Conservation (phyloP, 1,140 invertebrate species). For the Drosophila nannoptera region DNA sequence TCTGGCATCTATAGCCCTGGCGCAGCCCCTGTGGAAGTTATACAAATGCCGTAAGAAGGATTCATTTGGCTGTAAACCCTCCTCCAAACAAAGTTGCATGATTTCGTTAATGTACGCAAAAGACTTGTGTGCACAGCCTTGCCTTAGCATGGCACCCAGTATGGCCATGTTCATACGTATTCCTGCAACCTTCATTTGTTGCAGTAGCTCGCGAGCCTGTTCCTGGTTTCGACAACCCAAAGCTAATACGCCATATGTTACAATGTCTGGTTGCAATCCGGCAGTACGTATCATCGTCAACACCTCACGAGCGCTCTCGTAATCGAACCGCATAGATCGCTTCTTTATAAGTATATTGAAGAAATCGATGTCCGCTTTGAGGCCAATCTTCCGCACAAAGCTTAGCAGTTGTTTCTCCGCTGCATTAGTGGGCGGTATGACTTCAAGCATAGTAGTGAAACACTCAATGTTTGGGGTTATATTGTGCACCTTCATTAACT, state of each 20-base stretch:
- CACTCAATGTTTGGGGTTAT: constrained; percentile 89
- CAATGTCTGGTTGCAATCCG: constrained; percentile 84
- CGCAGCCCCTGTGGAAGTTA: constrained; percentile 80
- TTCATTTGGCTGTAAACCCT: constrained; percentile 82
- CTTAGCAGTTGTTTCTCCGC: constrained; percentile 85
- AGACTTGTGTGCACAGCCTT: constrained; percentile 81
- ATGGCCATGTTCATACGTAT: constrained; percentile 86
- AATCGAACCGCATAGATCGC: constrained; percentile 84
- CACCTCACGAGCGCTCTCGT: constrained; percentile 84
- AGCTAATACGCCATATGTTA: constrained; percentile 92
- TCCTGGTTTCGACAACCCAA: constrained; percentile 84
- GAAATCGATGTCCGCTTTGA: constrained; percentile 88
- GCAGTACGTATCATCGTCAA: constrained; percentile 83
- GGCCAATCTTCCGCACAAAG: constrained; percentile 81
- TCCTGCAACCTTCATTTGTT: constrained; percentile 84
- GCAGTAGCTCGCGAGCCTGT: constrained; percentile 83
- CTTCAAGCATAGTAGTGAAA: constrained; percentile 86
- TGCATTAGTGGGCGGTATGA: constrained; percentile 83
- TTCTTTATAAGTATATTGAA: constrained; percentile 93
- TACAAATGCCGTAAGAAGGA: constrained; percentile 81
- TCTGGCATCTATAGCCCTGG: constrained; percentile 79
- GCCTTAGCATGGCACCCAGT: constrained; percentile 84
- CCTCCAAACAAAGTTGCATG: constrained; percentile 83
- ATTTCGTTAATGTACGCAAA: constrained; percentile 85
- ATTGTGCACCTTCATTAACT: constrained; percentile 84